Evolutionary conservation across 2,797 vertebrate species (phyloP).

Genomic region (Siniperca scherzeri): DNA sequence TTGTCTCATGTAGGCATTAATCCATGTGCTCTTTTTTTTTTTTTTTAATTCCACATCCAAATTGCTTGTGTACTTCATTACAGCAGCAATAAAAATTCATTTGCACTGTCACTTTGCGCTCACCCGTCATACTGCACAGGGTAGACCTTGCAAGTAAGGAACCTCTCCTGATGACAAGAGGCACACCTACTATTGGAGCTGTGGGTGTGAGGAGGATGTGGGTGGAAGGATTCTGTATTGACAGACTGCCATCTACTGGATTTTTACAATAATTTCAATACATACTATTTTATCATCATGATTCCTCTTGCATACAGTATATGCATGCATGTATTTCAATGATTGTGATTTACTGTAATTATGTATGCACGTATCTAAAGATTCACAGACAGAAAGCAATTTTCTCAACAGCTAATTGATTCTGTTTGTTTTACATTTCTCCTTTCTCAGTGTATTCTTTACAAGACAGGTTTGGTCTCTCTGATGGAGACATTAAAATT

Average conservation of each 20-base stretch:
- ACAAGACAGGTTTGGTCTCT: not conserved
- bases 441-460: not conserved
- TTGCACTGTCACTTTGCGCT: slow-evolving; percentile 62
- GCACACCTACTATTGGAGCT: slow-evolving; percentile 45
- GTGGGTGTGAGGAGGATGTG: slow-evolving; percentile 22
- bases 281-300: not conserved
- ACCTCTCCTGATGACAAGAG: slow-evolving; percentile 58
- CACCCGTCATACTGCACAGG: slow-evolving; percentile 41
- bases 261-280: slow-evolving; percentile 40
- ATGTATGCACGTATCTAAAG: not conserved
- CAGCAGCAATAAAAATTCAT: slow-evolving; percentile 61
- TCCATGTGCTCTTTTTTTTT: slow-evolving; percentile 25
- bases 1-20: slow-evolving; percentile 42
- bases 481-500: not conserved
- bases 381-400: too few species aligned
- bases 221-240: slow-evolving; percentile 47
- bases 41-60: slow-evolving; percentile 19
- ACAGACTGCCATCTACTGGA: slow-evolving; percentile 84
- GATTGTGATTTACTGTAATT: not conserved
- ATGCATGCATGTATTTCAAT: not conserved
- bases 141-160: slow-evolving; percentile 47
- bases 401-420: not conserved
- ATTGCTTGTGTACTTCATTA: slow-evolving; percentile 61
- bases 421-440: not conserved
- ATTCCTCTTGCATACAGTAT: not conserved